A percentile compares a stretch with the other conserved stretches of the same genome.
Evolutionary conservation across 30 jellyfish, hydroid and myxozoan genomes (phyloP).

Genomic region (Catostylus mosaicus): DNA sequence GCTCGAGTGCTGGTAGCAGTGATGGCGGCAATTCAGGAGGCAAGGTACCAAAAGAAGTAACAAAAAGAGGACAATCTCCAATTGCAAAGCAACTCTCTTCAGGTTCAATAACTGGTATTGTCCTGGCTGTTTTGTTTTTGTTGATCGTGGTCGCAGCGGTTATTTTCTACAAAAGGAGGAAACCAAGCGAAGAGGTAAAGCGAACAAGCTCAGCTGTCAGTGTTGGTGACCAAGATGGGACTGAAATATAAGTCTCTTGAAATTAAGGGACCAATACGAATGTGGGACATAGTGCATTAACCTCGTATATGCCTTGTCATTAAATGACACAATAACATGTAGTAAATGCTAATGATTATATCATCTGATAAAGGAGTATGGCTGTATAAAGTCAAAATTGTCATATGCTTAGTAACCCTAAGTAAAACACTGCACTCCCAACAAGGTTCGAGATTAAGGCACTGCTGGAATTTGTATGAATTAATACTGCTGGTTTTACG

Average conservation of each 20-base stretch:
- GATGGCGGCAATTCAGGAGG: constrained; percentile 22
- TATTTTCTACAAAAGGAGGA: constrained; percentile 56
- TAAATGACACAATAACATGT: constrained; percentile 38
- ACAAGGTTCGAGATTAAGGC: neutral
- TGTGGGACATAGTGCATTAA: constrained; percentile 6
- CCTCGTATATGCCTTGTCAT: constrained; percentile 47
- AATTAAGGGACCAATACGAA: neutral
- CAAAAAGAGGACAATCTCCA: constrained; percentile 6
- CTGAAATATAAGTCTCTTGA: constrained; percentile 55
- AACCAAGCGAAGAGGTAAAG: constrained; percentile 63
- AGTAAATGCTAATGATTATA: constrained; percentile 42
- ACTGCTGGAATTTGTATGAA: neutral
- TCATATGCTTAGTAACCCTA: neutral
- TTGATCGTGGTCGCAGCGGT: constrained; percentile 55
- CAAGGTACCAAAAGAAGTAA: constrained; percentile 54
- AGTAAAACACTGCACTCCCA: neutral
- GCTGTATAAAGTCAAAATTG: constrained; percentile 39
- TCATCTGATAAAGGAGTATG: constrained; percentile 39
- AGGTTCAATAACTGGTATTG: constrained; percentile 56
- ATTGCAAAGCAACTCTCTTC: constrained; percentile 23
- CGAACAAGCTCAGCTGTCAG: constrained; percentile 64
- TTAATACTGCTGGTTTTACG: neutral
- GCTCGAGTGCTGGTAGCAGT: neutral
- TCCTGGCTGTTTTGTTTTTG: constrained; percentile 46
- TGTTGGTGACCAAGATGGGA: constrained; percentile 81